Base-by-base conservation (phyloP, 2,888 invertebrate genomes). In the Epirrhoe tristata region DNA sequence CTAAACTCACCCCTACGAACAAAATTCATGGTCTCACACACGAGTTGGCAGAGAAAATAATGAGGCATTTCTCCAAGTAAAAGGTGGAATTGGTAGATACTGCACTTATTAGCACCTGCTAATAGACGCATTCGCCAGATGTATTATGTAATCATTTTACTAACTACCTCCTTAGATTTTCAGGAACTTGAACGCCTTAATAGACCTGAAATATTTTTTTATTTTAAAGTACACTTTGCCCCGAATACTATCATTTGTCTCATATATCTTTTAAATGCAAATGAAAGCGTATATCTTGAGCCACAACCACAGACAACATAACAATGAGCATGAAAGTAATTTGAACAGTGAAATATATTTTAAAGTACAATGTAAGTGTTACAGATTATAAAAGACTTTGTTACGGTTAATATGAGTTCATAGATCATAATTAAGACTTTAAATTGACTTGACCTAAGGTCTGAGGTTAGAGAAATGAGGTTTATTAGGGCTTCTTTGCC, bases 311-410 rank as follows among this genome's bases (percentile, higher is more conserved):
- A 69, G 77, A 81, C 80, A 83, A 81, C 81, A 82, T 84, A 91
- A 92, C 91, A 92, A 92, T 91, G 81, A 83, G 76, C 73, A 71
- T 73, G 78, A 82, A 80, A 81, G 85, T 90, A 90, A 90, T 91
- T 89, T 90, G 89, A 87, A 84, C 82, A 80, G 81, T 90, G 89
- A 90, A 90, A 87, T 86, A 90, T 88, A 87, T 89, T 84, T 83
- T 80, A 87, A 85, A 87, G 85, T 86, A 88, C 87, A 87, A 84
- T 87, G 81, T 88, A 88, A 88, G 83, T 86, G 85, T 84, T 84
- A 82, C 81, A 84, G 81, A 87, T 89, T 87, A 89, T 83, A 83
- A 85, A 80, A 88, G 76, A 81, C 80, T 79, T 78, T 81, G 81
- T 81, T 83, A 86, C 86, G 86, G 85, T 89, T 88, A 87, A 88